Evolutionary conservation across 1,140 invertebrate species (phyloP), one percentile per base, ranked within the genome.

Genomic region (Zaprionus davidi): DNA sequence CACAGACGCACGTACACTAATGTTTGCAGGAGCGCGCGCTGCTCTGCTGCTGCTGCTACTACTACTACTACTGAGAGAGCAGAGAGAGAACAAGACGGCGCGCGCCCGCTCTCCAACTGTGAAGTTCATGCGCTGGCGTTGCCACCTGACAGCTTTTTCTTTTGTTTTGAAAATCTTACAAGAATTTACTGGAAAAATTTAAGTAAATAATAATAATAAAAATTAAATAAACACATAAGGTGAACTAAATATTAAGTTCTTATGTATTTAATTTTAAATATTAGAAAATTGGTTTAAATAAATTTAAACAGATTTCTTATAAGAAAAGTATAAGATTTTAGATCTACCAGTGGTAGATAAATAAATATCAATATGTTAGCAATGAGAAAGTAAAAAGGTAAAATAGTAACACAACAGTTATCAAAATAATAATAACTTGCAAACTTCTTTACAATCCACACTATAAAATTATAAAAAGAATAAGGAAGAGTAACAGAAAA

Each of bases 1-100:
- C 67, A 31, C 28, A 44, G 49, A 46, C 64, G 51, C 53, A 60
- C 62, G 60, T 38, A 65, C 60, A 66, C 38, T 55, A 84, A 87
- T 88, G 84, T 87, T 88, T 88, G 81, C 74, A 87, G 84, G 80
- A 87, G 84, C 83, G 74, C 26, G 15, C 44, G 46, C 59, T 68
- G 31, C 9, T 31, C 31, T 34, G 31, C 31, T 34, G 31, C 9
- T 34, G 9, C 31, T 31, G 2, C 31, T 31, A 53, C 46, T 59
- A 57, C 41, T 38, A 57, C n/a, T 38, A 69, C 56, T 46, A 17
- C 41, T 46, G 46, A 51, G 46, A 51, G 46, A 51, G 59, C 59
- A 55, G 3, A 46, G 36, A 68, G 64, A 64, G 68, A 60, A 67
- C 36, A 24, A 71, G 60, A 71, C 72, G 12, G 44, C 24, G 62